phyloP scores from a whole-genome alignment of 2,113 vertebrate genomes.

The Prinia subflava region DNA sequence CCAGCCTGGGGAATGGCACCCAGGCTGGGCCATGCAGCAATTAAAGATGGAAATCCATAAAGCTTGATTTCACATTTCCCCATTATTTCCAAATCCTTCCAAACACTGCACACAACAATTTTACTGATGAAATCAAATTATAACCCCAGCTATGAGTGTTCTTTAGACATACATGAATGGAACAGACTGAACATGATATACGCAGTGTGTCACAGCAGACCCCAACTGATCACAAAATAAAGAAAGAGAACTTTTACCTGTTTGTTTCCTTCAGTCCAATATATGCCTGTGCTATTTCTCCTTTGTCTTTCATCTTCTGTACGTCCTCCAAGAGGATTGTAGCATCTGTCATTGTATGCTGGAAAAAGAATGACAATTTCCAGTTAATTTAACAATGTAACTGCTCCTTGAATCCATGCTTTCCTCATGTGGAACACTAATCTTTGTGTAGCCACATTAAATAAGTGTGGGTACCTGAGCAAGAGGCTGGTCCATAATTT shows the following conservation, averaged over 20 bases:
- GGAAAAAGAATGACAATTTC: neutral
- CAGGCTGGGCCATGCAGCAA: neutral
- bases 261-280: slow-evolving; percentile 97
- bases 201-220: neutral
- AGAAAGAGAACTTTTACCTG: slow-evolving; percentile 73
- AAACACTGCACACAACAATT: neutral
- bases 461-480: neutral
- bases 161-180: neutral
- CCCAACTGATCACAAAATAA: neutral
- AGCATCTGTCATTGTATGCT: slow-evolving; percentile 97
- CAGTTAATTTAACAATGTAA: neutral
- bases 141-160: neutral
- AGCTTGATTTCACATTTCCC: neutral
- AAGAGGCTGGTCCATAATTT: neutral
- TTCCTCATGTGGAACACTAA: neutral
- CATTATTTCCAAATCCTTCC: neutral
- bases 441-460: neutral
- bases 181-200: neutral
- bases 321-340: slow-evolving; percentile 88
- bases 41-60: neutral
- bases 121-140: neutral
- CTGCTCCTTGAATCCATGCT: neutral
- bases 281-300: slow-evolving; percentile 95
- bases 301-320: slow-evolving; percentile 93
- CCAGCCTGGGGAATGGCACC: neutral